Evolutionary conservation across 2,113 vertebrate species (phyloP), one percentile per base, ranked within the genome.

Genomic region (Pseudorhombus dupliciocellatus): DNA sequence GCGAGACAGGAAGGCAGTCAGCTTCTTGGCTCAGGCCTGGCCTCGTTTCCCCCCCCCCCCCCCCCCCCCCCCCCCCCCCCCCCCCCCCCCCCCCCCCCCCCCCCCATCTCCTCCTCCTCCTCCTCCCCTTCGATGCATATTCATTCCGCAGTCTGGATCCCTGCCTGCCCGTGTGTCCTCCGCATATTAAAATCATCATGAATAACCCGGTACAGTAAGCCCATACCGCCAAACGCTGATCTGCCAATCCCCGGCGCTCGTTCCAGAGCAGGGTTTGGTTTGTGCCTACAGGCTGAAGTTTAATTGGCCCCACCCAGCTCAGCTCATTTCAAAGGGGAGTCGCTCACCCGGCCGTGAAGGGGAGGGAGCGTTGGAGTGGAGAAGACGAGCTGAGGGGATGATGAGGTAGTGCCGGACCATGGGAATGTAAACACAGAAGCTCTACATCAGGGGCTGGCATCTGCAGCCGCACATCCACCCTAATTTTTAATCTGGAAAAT

Each of bases 341-440:
- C 70, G 51, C 5, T 84, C 70, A 58, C 42, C 65, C 1, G 1
- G 57, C 80, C 62, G 65, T 78, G 66, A 81, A 72, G 60, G 30
- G 70, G 42, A 56, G 59, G 40, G 57, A 72, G 61, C 60, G 2
- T 44, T 44, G 18, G 75, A 61, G 50, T 34, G 34, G 44, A 55
- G 26, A 28, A 55, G 77, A 61, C 16, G 30, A 71, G 76, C 12
- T 7, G 54, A 58, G 37, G 75, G 73, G 73, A 51, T 16, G 31
- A 75, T 66, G 79, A 81, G 60, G 66, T 54, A 61, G 63, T 56
- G 44, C 22, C 46, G 59, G 61, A 62, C 66, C 72, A 62, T 77
- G 87, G 75, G 75, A 89, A 81, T 80, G 69, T 86, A 86, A 83
- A 86, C 84, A 84, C 68, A 67, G 73, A 79, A 82, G 62, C 64